Evolutionary conservation across 2,888 invertebrate genomes (phyloP).

Genomic region (Polymixis lichenea): DNA sequence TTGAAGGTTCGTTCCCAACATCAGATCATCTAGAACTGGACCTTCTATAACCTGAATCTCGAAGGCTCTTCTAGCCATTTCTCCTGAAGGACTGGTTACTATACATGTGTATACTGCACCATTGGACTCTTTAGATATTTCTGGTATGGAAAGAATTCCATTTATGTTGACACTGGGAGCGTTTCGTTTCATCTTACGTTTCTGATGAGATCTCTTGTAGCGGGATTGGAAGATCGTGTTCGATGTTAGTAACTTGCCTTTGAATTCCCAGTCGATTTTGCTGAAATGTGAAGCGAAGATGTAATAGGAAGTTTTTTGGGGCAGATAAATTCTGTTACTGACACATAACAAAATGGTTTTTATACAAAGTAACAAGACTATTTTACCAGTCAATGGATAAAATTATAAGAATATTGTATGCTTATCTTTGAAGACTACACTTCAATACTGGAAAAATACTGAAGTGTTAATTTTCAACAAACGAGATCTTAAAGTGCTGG

Average conservation of each 20-base stretch:
- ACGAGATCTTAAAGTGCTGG: no score
- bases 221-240: constrained; percentile 83
- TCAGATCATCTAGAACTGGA: constrained; percentile 95
- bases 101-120: constrained; percentile 95
- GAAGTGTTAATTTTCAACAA: neutral
- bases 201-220: constrained; percentile 77
- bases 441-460: neutral
- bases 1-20: constrained; percentile 94
- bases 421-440: neutral
- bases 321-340: neutral
- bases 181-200: constrained; percentile 77
- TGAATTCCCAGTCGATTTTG: constrained; percentile 88
- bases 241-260: constrained; percentile 82
- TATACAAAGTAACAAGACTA: neutral
- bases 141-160: constrained; percentile 91
- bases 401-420: neutral
- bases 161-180: constrained; percentile 83
- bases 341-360: no score
- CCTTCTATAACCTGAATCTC: constrained; percentile 94
- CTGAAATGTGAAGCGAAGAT: constrained; percentile 70
- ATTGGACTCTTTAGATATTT: constrained; percentile 92
- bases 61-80: constrained; percentile 88
- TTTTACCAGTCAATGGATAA: neutral
- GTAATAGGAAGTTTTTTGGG: neutral
- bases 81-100: constrained; percentile 93